These are phyloP conservation scores for Sebastes iracundus DNA, from an alignment of 2,797 vertebrate species.

Conservation along the genomic window DNA sequence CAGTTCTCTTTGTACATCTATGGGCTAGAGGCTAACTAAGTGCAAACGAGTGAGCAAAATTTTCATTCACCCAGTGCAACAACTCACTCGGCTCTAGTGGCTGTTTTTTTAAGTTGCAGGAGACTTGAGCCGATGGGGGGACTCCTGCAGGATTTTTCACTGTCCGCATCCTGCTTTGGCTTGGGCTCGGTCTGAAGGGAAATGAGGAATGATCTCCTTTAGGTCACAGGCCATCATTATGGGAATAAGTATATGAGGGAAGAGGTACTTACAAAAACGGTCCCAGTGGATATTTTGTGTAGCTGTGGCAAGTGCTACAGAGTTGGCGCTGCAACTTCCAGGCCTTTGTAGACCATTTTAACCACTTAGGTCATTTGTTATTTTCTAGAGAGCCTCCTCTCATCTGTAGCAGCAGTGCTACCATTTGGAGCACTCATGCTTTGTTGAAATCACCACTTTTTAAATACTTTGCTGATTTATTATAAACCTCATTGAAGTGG, in stretches of 20 bases:
- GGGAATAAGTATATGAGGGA: conserved; percentile 30
- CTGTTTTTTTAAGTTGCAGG: not conserved
- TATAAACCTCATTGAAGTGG: conserved; percentile 46
- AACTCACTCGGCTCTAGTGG: not conserved
- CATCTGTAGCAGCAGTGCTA: conserved; percentile 12
- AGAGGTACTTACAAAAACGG: conserved; percentile 19
- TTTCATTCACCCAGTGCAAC: not conserved
- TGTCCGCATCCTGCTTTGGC: conserved; percentile 37
- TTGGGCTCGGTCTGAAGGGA: conserved; percentile 27
- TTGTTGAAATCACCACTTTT: conserved; percentile 39
- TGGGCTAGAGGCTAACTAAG: not conserved
- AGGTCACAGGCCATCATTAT: conserved; percentile 47
- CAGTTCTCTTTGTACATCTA: too few species aligned
- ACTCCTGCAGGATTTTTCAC: conserved; percentile 2
- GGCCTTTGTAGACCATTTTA: conserved; percentile 27
- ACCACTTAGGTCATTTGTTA: conserved; percentile 37
- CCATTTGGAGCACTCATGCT: not conserved
- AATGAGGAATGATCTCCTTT: conserved; percentile 38
- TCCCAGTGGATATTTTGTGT: conserved; percentile 45
- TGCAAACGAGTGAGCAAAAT: not conserved
- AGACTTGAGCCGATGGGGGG: not conserved
- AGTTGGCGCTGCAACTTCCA: conserved; percentile 10
- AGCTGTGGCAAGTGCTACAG: conserved; percentile 12
- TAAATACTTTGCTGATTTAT: conserved; percentile 34
- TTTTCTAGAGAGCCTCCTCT: conserved; percentile 36